phyloP scores from a whole-genome alignment of 2,797 vertebrate genomes.

The Anabacerthia variegaticeps region DNA sequence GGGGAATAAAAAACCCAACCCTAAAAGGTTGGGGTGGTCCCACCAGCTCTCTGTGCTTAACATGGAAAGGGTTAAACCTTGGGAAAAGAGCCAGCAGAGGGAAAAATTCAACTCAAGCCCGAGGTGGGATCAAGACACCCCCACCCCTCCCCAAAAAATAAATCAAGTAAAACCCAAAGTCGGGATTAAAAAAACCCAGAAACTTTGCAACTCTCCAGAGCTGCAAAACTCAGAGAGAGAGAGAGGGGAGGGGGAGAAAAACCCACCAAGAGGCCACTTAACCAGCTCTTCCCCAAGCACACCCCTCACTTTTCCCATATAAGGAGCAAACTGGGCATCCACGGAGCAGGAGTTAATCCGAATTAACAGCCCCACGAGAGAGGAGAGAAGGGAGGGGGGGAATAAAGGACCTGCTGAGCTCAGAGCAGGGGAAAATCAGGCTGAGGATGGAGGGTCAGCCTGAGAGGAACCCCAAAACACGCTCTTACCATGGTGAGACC shows the following conservation, averaged over 20 bases:
- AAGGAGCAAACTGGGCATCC: constrained; percentile 28
- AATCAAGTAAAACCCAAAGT: not conserved
- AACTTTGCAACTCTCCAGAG: not conserved
- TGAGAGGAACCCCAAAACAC: not conserved
- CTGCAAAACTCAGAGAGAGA: not conserved
- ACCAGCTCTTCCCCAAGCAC: not conserved
- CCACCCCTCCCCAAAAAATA: too few species aligned
- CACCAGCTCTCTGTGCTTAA: not conserved
- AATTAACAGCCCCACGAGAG: not conserved
- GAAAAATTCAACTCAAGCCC: not conserved
- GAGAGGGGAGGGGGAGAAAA: too few species aligned
- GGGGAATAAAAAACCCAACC: not conserved
- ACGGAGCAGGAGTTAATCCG: not conserved
- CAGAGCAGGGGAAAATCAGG: rapidly evolving
- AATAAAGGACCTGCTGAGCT: not conserved
- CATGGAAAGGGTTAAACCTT: not conserved
- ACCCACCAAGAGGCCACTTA: not conserved
- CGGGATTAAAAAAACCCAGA: not conserved
- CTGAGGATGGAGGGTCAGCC: too few species aligned
- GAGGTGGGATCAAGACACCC: not conserved
- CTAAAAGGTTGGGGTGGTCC: not conserved
- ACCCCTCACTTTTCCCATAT: constrained; percentile 47
- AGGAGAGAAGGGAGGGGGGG: not conserved
- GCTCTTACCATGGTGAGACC: constrained; percentile 55
- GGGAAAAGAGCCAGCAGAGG: not conserved